phyloP scores from a whole-genome alignment of 2,888 invertebrate genomes.

The Euphydryas editha region DNA sequence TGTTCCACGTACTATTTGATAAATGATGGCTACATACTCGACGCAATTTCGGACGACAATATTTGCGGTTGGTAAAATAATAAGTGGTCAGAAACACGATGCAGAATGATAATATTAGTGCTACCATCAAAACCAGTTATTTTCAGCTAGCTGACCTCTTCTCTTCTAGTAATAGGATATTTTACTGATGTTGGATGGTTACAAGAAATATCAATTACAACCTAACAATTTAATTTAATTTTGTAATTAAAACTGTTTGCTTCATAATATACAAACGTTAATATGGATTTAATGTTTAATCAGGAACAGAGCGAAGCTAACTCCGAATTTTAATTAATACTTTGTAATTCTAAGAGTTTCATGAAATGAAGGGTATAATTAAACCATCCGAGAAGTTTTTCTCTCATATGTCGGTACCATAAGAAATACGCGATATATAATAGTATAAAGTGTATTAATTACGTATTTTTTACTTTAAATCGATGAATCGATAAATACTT shows the following conservation, averaged over 20 bases:
- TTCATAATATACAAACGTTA: not conserved
- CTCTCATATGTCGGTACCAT: not conserved
- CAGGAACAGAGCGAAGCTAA: not conserved
- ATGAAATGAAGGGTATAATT: not conserved
- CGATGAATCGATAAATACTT: no score
- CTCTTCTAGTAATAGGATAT: no score
- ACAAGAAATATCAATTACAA: not conserved
- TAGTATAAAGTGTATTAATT: not conserved
- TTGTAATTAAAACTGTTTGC: not conserved
- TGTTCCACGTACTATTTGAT: no score
- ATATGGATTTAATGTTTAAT: not conserved
- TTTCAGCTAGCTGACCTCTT: no score
- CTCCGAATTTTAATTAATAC: not conserved
- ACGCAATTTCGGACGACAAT: no score
- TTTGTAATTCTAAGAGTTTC: slow-evolving; percentile 2
- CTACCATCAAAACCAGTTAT: no score
- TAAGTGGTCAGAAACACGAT: no score
- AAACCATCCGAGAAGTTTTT: not conserved
- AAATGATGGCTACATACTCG: no score
- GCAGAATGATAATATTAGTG: no score
- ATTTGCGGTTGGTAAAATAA: no score
- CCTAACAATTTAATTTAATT: not conserved
- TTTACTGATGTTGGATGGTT: not conserved
- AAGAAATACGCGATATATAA: not conserved
- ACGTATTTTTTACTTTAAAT: not conserved